phyloP scores from a whole-genome alignment of 2,888 invertebrate species.

The Tribolium freemani region DNA sequence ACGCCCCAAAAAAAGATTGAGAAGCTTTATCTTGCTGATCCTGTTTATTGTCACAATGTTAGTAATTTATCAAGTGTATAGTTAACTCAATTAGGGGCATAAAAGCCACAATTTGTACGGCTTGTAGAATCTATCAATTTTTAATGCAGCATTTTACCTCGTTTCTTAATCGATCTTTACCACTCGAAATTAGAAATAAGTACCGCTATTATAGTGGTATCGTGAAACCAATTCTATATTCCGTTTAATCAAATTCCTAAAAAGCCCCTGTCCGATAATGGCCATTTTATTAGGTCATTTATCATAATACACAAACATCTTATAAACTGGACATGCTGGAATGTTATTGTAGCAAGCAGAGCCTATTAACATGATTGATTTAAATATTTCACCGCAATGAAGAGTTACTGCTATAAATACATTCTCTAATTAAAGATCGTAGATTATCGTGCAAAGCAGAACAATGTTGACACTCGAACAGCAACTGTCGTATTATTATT shows the following conservation, averaged over 20 bases:
- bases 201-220: not conserved
- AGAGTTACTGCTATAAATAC: not conserved
- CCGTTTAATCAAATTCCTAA: not conserved
- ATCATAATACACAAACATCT: not conserved
- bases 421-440: not conserved
- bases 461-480: not conserved
- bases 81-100: not conserved
- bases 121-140: not conserved
- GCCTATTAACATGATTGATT: not conserved
- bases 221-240: not conserved
- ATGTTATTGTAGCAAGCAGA: not conserved
- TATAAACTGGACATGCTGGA: not conserved
- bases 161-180: not conserved
- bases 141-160: not conserved
- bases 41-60: not conserved
- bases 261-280: not conserved
- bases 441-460: not conserved
- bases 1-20: not conserved
- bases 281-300: not conserved
- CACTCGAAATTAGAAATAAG: not conserved
- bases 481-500: slow-evolving; percentile 4
- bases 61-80: not conserved
- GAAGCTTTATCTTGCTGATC: not conserved
- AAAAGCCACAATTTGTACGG: not conserved
- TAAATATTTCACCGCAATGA: not conserved